Base-by-base conservation (phyloP, 2,888 invertebrate species). In the Mechanitis mazaeus region DNA sequence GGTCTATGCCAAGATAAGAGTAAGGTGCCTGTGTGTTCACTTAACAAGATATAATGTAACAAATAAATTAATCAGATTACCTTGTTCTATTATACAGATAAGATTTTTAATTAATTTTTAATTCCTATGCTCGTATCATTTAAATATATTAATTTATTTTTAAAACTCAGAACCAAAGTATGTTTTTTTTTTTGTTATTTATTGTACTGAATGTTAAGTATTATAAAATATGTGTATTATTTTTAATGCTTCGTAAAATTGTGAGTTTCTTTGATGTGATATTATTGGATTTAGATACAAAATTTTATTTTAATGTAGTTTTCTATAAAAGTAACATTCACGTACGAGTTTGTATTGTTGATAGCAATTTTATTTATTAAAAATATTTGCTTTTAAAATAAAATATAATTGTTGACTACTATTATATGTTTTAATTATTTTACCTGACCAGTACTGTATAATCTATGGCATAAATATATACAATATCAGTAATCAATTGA, bases 1-100 rank as follows among this genome's bases (percentile, higher is more conserved):
- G 76, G 76, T 75, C 72, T 81, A 82, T 84, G 86, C 84, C 87
- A 85, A 85, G 78, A 79, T 72, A 79, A 76, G 79, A 76, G 75
- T 84, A 83, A 87, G 84, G 84, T 84, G 87, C 88, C 87, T 86
- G 84, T 82, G 89, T 88, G 88, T 89, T 88, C 87, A 88, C 77
- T 74, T 80, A 77, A 72, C n/a, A 6, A 47, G 5, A 50, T 28
- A 31, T 7, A 1, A 9, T 42, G 11, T 9, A 35, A 42, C 11
- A 42, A 42, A 42, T 9, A 42, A 9, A 42, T 42, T 3, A 42
- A 42, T 3, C 7, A 42, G 3, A 42, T 42, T 3, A 7, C 9
- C 9, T 42, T 42, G 9, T 42, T 9, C 9, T 42, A 42, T 42
- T 9, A 42, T 42, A 42, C 7, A 9, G 11, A 42, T 42, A 42